Evolutionary conservation across 2,888 invertebrate species (phyloP).

Genomic region (Hetaerina titia): DNA sequence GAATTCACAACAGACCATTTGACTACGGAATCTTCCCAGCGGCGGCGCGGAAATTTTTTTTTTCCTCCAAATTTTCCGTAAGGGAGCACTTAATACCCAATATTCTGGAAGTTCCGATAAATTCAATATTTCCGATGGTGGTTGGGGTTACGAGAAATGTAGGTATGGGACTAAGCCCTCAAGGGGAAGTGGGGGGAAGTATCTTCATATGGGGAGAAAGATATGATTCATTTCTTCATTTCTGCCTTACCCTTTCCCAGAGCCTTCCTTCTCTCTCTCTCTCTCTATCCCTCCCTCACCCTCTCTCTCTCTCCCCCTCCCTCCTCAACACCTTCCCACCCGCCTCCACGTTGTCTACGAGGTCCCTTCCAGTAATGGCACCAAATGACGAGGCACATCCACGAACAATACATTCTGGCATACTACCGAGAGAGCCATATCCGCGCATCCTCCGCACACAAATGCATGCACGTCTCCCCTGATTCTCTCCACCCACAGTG

Average conservation of each 20-base stretch:
- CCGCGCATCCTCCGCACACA: background rate
- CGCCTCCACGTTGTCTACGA: background rate
- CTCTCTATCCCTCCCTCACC: background rate
- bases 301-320: background rate
- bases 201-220: background rate
- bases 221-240: background rate
- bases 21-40: background rate
- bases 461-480: background rate
- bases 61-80: constrained; percentile 30
- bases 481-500: background rate
- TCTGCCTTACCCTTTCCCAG: background rate
- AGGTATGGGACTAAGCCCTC: background rate
- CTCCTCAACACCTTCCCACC: background rate
- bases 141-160: background rate
- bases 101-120: constrained; percentile 52
- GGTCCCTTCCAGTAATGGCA: background rate
- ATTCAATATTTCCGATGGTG: constrained; percentile 25
- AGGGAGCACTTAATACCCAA: constrained; percentile 48
- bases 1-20: constrained; percentile 41
- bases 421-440: constrained; percentile 31
- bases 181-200: background rate
- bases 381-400: constrained; percentile 13
- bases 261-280: background rate
- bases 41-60: constrained; percentile 21
- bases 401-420: constrained; percentile 32